These are phyloP conservation scores for Xiphias gladius DNA, from an alignment of 2,113 vertebrate genomes.

Conservation along the genomic window DNA sequence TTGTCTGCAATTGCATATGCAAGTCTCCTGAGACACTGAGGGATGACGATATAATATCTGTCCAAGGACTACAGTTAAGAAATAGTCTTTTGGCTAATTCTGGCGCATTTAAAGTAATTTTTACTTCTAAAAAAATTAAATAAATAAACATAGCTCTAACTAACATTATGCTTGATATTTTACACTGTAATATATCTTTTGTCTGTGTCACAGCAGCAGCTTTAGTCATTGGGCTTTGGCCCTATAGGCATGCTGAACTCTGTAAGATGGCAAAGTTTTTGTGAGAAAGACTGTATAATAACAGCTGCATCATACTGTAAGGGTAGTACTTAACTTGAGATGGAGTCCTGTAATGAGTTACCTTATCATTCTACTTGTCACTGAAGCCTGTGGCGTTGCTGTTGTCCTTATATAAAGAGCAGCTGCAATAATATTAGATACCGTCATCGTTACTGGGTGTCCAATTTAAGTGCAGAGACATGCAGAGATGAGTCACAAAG, in stretches of 20 bases:
- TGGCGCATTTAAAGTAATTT: neutral
- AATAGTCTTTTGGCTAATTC: neutral
- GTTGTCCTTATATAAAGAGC: neutral
- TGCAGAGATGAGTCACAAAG: constrained; percentile 6
- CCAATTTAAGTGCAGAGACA: neutral
- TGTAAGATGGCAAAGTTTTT: neutral
- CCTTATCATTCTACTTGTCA: too few species aligned
- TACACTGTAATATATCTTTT: neutral
- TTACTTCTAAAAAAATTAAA: neutral
- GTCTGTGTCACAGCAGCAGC: too few species aligned
- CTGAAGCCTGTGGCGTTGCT: neutral
- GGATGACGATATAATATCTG: neutral
- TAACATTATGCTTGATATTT: neutral
- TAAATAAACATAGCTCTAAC: neutral
- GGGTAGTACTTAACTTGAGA: neutral
- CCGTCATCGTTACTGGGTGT: constrained; percentile 23
- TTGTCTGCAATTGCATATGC: neutral
- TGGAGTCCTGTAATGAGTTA: constrained; percentile 6
- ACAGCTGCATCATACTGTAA: neutral
- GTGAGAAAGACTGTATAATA: neutral
- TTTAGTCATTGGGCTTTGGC: too few species aligned
- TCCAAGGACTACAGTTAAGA: neutral
- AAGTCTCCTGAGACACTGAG: neutral
- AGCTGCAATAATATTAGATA: constrained; percentile 21
- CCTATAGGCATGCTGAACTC: neutral